Evolutionary conservation across 2,797 vertebrate species (phyloP).

Genomic region (Carcharodon carcharias): DNA sequence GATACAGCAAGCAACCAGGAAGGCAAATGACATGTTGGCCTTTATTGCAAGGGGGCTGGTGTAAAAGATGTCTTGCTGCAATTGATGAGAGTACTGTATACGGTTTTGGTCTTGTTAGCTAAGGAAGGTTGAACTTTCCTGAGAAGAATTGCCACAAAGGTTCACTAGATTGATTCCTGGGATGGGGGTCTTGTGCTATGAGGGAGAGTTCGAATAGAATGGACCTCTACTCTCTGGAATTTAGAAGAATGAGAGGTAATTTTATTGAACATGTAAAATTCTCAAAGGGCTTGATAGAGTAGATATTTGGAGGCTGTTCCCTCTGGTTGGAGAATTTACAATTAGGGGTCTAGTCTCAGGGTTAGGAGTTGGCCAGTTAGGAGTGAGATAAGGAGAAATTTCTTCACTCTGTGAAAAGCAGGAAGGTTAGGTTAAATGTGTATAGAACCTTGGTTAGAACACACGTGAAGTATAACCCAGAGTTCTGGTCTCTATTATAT

Average conservation of each 20-base stretch:
- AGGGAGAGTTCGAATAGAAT: background rate
- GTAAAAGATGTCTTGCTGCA: too few species aligned
- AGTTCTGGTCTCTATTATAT: background rate
- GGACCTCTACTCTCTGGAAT: background rate
- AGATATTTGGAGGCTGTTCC: background rate
- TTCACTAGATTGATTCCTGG: background rate
- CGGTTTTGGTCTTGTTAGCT: background rate
- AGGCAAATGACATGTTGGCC: background rate
- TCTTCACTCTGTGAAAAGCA: background rate
- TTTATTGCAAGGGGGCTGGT: too few species aligned
- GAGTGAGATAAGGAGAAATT: too few species aligned
- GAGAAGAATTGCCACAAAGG: too few species aligned
- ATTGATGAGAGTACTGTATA: background rate
- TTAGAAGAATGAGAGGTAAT: background rate
- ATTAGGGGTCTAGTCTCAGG: too few species aligned
- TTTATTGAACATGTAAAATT: background rate
- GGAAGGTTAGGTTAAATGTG: background rate
- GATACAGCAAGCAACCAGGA: background rate
- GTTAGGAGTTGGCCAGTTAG: too few species aligned
- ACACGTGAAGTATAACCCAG: background rate
- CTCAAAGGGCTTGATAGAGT: background rate
- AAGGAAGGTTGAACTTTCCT: background rate
- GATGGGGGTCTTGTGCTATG: background rate
- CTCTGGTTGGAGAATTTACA: background rate
- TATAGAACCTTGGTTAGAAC: background rate